Conservation (phyloP, 2,888 invertebrate genomes). For the Erebia palarica region DNA sequence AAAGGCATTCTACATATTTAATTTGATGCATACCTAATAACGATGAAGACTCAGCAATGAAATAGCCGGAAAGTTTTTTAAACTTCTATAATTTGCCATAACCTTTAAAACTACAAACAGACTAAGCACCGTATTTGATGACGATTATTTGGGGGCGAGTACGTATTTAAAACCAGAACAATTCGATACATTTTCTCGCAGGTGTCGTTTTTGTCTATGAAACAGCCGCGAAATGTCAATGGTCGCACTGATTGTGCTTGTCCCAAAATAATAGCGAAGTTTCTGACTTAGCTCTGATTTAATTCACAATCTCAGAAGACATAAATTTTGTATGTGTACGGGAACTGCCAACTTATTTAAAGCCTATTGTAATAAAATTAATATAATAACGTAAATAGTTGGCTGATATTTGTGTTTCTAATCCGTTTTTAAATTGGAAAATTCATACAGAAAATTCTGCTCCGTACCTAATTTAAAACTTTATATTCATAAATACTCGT, state of each 20-base stretch:
- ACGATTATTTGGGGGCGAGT: too few species aligned
- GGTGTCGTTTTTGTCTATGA: too few species aligned
- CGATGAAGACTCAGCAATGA: too few species aligned
- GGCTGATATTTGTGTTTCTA: neutral
- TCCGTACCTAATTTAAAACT: slow-evolving; percentile 2
- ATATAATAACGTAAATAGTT: neutral
- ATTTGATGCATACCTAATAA: too few species aligned
- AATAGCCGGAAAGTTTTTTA: too few species aligned
- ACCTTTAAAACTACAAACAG: neutral
- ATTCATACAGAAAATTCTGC: neutral
- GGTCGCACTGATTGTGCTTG: too few species aligned
- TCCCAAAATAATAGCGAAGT: neutral
- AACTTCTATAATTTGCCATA: too few species aligned
- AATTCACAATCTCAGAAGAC: neutral
- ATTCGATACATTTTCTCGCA: too few species aligned
- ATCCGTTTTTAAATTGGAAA: neutral
- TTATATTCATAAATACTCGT: slow-evolving; percentile 25
- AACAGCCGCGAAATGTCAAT: too few species aligned
- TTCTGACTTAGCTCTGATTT: neutral
- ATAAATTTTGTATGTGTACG: neutral
- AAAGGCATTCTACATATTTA: too few species aligned
- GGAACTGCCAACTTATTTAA: neutral
- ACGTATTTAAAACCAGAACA: too few species aligned
- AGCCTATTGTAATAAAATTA: too few species aligned
- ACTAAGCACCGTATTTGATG: neutral